A percentile compares a stretch with the other conserved stretches of the same genome.
These are phyloP conservation scores for Oreochromis grahami DNA, from an alignment of 2,797 vertebrate genomes.

Conservation along the genomic window DNA sequence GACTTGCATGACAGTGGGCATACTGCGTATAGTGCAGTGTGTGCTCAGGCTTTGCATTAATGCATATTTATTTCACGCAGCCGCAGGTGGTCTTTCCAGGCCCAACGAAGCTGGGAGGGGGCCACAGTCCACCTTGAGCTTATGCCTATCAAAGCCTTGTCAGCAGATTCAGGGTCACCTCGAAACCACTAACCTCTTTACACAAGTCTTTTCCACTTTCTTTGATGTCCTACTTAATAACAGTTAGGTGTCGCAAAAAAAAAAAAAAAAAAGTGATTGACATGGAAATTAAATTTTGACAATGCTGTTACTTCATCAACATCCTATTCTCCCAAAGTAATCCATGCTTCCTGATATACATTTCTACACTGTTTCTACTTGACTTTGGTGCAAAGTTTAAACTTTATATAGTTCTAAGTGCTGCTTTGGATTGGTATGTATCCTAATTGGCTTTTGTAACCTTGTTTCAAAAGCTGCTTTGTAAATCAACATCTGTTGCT, in stretches of 20 bases:
- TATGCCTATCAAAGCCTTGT: slow-evolving; percentile 41
- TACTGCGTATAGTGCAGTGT: neutral
- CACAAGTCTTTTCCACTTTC: neutral
- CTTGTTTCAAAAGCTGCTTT: slow-evolving; percentile 33
- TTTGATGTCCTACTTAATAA: neutral
- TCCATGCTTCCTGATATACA: neutral
- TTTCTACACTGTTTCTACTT: neutral
- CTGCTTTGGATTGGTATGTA: slow-evolving; percentile 8
- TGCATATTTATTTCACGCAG: slow-evolving; percentile 65
- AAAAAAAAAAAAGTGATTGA: neutral
- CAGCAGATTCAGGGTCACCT: slow-evolving; percentile 52
- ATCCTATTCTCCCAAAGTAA: neutral
- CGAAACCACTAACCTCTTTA: neutral
- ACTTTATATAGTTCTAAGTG: neutral
- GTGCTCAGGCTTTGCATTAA: slow-evolving; percentile 33
- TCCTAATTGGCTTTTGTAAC: slow-evolving; percentile 19
- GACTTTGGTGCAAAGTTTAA: neutral
- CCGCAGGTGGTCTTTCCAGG: slow-evolving; percentile 54
- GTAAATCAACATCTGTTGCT: slow-evolving; percentile 28
- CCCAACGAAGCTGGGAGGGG: slow-evolving; percentile 25
- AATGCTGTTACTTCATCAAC: neutral
- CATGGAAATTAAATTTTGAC: neutral
- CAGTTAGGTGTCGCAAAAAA: neutral
- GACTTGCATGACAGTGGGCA: neutral
- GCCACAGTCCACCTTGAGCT: slow-evolving; percentile 32